Base-by-base conservation (phyloP, 2,113 vertebrate species). In the Takifugu bimaculatus region DNA sequence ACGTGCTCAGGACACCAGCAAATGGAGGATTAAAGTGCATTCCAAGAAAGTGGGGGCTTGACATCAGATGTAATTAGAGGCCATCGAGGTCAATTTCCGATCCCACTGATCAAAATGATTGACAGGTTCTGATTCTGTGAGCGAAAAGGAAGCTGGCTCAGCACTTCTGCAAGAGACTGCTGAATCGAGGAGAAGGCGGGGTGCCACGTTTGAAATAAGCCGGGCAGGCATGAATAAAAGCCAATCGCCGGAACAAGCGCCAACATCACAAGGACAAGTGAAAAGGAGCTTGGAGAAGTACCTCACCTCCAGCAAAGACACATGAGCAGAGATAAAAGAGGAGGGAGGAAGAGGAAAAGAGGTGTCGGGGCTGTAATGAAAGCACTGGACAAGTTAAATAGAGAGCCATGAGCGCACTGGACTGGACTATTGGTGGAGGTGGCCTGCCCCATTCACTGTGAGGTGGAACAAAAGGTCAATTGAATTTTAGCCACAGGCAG, bases 401-500 rank as follows among this genome's bases (percentile, higher is more conserved):
- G 20, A 85, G 75, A 79, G 64, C 52, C 65, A 82, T 78, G 81
- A 74, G 69, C 56, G 68, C 75, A 54, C 50, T 65, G 75, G 48
- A 54, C 43, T 57, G 71, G 20, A 71, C 68, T 63, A 53, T 42
- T 62, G 75, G 73, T 57, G 15, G 50, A 63, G 65, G 55, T 60
- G 77, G 79, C 65, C 80, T 68, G 69, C 58, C 75, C 65, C 77
- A 77, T 80, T 78, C 57, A 64, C 74, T 72, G 70, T n/a, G 81
- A 75, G 76, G 70, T 77, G 64, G 75, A 83, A 88, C 83, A 86
- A 87, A 88, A 84, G 85, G 83, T 86, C 82, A 85, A 85, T 79
- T 83, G 74, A 82, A 85, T 87, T 85, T 82, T 67, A 80, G 81
- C 72, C 69, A 65, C 63, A 72, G 74, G 78, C 65, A 60, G 65